phyloP scores from a whole-genome alignment of 2,113 vertebrate species.

The Paramisgurnus dabryanus region DNA sequence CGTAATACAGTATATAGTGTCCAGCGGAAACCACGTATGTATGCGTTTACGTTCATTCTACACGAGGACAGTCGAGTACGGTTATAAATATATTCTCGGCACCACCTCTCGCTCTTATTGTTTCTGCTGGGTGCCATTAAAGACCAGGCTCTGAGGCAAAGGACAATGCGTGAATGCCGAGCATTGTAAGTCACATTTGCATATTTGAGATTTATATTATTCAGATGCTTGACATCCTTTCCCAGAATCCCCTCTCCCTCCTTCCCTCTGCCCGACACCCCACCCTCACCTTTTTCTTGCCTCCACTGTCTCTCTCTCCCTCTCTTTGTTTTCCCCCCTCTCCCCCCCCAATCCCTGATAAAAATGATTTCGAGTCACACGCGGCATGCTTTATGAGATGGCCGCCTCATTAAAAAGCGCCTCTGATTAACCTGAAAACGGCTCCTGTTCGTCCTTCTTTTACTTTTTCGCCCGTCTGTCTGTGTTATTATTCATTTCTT shows the following conservation, averaged over 20 bases:
- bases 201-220: constrained; percentile 80
- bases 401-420: constrained; percentile 93
- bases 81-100: constrained; percentile 55
- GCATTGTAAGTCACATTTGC: constrained; percentile 71
- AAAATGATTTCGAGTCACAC: constrained; percentile 75
- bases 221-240: constrained; percentile 72
- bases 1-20: neutral
- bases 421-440: constrained; percentile 88
- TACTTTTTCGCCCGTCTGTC: constrained; percentile 7
- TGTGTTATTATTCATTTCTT: constrained; percentile 48
- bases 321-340: constrained; percentile 42
- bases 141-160: constrained; percentile 60
- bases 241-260: constrained; percentile 62
- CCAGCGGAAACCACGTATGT: constrained; percentile 49
- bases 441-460: constrained; percentile 40
- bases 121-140: constrained; percentile 44
- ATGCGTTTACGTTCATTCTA: constrained; percentile 53
- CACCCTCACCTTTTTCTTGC: constrained; percentile 60
- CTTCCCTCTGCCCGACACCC: constrained; percentile 70
- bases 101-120: constrained; percentile 61
- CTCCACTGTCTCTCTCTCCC: constrained; percentile 5
- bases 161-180: constrained; percentile 63
- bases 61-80: constrained; percentile 53
- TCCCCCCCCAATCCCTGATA: constrained; percentile 58
- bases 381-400: constrained; percentile 72